These are phyloP conservation scores for Actias luna DNA, from an alignment of 2,888 invertebrate genomes.

Conservation along the genomic window DNA sequence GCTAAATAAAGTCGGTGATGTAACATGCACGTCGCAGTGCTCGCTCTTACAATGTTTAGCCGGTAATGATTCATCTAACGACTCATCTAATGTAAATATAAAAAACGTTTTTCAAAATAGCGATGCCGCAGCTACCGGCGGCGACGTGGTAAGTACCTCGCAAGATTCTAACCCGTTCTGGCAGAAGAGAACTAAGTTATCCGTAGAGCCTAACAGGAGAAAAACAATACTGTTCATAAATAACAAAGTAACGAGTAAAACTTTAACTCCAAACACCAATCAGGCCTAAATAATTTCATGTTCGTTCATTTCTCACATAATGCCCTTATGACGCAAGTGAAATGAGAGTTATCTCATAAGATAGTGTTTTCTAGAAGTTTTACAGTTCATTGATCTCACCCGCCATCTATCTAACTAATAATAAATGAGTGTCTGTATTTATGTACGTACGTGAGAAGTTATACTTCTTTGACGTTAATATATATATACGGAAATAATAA, in stretches of 20 bases:
- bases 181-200: slow-evolving; percentile 69
- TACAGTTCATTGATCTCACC: slow-evolving; percentile 69
- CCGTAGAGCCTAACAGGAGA: slow-evolving; percentile 71
- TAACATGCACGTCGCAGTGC: slow-evolving; percentile 56
- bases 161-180: slow-evolving; percentile 76
- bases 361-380: slow-evolving; percentile 55
- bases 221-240: slow-evolving; percentile 78
- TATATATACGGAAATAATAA: too few relatives aligned
- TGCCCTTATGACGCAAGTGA: slow-evolving; percentile 56
- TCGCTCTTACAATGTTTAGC: slow-evolving; percentile 45
- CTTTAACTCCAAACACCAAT: slow-evolving; percentile 41
- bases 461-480: too few relatives aligned
- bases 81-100: slow-evolving; percentile 42
- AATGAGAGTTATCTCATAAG: slow-evolving; percentile 59
- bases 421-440: slow-evolving; percentile 12
- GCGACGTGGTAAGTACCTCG: slow-evolving; percentile 63
- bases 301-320: slow-evolving; percentile 58
- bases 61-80: slow-evolving; percentile 45
- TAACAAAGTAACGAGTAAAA: slow-evolving; percentile 67
- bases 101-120: slow-evolving; percentile 42
- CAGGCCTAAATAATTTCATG: slow-evolving; percentile 36
- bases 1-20: slow-evolving; percentile 54
- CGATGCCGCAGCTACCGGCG: slow-evolving; percentile 51
- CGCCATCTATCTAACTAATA: slow-evolving; percentile 39
- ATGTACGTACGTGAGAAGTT: too few relatives aligned